Base-by-base conservation (phyloP, 2,113 vertebrate species). In the Tragulus kanchil region DNA sequence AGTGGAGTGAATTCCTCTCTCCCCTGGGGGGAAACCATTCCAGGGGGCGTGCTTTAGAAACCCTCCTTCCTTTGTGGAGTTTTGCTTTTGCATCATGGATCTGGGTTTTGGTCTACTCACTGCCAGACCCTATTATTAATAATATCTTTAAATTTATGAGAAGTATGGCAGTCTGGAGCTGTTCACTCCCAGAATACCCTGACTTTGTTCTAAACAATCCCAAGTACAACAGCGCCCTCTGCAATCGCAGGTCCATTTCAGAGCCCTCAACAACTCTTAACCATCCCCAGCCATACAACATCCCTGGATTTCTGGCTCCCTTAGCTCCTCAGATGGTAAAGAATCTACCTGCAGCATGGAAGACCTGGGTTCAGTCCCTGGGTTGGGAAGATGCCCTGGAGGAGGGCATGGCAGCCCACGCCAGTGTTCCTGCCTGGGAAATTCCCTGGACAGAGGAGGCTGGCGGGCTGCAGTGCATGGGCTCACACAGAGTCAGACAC, bases 141-240 rank as follows among this genome's bases (percentile, higher is more conserved):
- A 92, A 90, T 92, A 93, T 59, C 79, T 94, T 65, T 85, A 96
- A 91, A 83, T 91, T 84, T 94, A 95, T 64, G 86, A 85, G 91
- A 78, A 85, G 42, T 26, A n/a, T 15, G 23, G 88, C 58, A 78
- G 85, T 54, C 93, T 58, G 50, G 69, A 95, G 45, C 6, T 23
- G 54, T 92, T 96, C 91, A 87, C 78, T 81, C 75, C 45, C 45
- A 90, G 94, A 58, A 59, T 93, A 85, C 86, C 84, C 59, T 3
- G 11, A 83, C 65, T 77, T 78, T 69, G 45, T 62, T 73, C 87
- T 71, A 61, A 92, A 67, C 25, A 84, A 67, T 42, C 31, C 85
- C 73, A 67, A 77, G 54, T n/a, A 83, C 64, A 28, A 54, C 15
- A 62, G 56, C 9, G 2, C 6, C 45, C 75, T 90, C 82, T 48